phyloP scores from a whole-genome alignment of 2,888 invertebrate species.

The Luperina nickerlii region DNA sequence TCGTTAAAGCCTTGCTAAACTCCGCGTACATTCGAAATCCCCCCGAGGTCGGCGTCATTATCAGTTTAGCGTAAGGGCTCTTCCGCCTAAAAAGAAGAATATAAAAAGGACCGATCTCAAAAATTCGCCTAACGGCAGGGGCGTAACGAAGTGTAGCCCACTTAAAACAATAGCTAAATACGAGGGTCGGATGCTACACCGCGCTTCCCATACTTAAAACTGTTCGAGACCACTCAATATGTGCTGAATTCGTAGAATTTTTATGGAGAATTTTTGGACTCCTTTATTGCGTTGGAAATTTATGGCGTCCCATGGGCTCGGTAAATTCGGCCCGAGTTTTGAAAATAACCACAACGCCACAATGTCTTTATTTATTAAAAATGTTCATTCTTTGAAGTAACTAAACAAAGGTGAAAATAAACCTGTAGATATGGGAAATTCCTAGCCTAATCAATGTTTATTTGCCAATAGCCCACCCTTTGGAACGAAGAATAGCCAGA shows the following conservation, averaged over 20 bases:
- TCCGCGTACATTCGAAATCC: conserved; percentile 72
- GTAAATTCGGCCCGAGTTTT: conserved; percentile 81
- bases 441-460: conserved; percentile 78
- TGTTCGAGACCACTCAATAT: conserved; percentile 86
- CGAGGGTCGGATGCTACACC: conserved; percentile 83
- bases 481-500: conserved; percentile 82
- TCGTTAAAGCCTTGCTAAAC: conserved; percentile 82
- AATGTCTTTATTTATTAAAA: conserved; percentile 40
- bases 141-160: conserved; percentile 88
- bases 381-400: conserved; percentile 16
- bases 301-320: conserved; percentile 81
- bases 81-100: conserved; percentile 78
- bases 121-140: conserved; percentile 85
- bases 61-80: conserved; percentile 87
- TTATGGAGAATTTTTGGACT: conserved; percentile 82
- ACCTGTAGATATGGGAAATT: conserved; percentile 36
- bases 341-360: conserved; percentile 72
- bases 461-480: conserved; percentile 73
- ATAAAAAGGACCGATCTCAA: conserved; percentile 82
- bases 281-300: conserved; percentile 85
- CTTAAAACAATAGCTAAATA: conserved; percentile 90
- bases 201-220: conserved; percentile 84
- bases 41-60: conserved; percentile 83
- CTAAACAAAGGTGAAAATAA: background rate
- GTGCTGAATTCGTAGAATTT: conserved; percentile 88